A percentile compares a stretch with the other conserved stretches of the same genome.
These are phyloP conservation scores for Hedya salicella DNA, from an alignment of 2,888 invertebrate genomes.

Conservation along the genomic window DNA sequence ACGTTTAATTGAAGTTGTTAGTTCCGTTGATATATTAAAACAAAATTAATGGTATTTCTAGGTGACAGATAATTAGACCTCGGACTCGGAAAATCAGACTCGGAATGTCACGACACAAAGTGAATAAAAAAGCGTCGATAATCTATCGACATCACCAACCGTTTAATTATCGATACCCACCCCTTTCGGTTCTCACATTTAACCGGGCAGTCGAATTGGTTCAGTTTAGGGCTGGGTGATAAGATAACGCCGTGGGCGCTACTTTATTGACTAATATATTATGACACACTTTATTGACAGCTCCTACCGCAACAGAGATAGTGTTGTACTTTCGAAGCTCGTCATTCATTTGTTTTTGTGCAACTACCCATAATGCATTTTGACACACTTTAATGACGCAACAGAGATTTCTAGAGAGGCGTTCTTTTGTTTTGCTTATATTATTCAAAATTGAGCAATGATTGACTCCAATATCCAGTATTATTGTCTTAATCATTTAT, in stretches of 20 bases:
- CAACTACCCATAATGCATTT: neutral
- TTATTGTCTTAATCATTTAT: too few species aligned
- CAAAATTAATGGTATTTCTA: too few species aligned
- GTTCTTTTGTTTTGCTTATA: too few species aligned
- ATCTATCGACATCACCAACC: conserved; percentile 41
- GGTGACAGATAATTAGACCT: too few species aligned
- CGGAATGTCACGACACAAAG: too few species aligned
- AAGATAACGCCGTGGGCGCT: conserved; percentile 65
- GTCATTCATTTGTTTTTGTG: conserved; percentile 1
- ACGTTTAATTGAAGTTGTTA: too few species aligned
- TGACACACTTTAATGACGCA: conserved; percentile 1
- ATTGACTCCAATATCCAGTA: too few species aligned
- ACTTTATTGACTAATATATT: conserved; percentile 52
- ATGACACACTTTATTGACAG: conserved; percentile 14
- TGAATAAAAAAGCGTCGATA: too few species aligned
- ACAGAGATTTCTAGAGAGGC: too few species aligned
- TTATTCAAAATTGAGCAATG: too few species aligned
- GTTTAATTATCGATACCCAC: conserved; percentile 52
- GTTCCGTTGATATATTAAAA: too few species aligned
- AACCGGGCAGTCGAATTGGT: conserved; percentile 31
- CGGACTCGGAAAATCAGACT: too few species aligned
- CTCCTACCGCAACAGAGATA: conserved; percentile 11
- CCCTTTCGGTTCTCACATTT: conserved; percentile 15
- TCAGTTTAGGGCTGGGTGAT: conserved; percentile 56
- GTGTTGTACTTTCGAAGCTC: conserved; percentile 1